Evolutionary conservation across 2,888 invertebrate species (phyloP), one percentile per base, ranked within the genome.

Genomic region (Resseliella maxima): DNA sequence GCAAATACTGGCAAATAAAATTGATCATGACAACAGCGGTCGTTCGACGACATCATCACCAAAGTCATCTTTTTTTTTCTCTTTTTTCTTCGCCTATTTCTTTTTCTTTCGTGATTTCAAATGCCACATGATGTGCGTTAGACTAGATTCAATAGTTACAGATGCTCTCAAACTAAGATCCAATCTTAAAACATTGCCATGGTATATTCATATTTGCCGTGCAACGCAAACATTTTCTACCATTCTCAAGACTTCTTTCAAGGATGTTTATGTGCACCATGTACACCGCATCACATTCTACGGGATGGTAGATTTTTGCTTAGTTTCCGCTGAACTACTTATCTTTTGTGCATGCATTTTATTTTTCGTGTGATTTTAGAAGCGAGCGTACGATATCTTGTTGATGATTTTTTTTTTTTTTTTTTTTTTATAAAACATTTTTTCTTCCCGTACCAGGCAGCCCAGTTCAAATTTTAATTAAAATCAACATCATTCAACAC

Each of bases 301-400:
- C 24, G n/a, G n/a, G n/a, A n/a, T n/a, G n/a, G 59, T 24, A 27
- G 31, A 31, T 72, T 72, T 72, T 15, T 31, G 59, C 59, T 59
- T 59, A 59, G 59, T 59, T 59, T n/a, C 8, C 46, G 27, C 31
- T 72, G 72, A 72, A 72, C 72, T 72, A 72, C 72, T 72, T 72
- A 72, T 72, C 72, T 72, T 72, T 35, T 18, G 31, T 59, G 24
- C 59, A 72, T 72, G 72, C 72, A 72, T 72, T 72, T 12, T 31
- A 31, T 72, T 50, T 72, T 72, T 12, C 72, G 12, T 59, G 12
- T n/a, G 24, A 3, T 24, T 12, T 3, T 24, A 59, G 21, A 50
- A 41, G 41, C 12, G 50, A 12, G 50, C 21, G 15, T 50, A 2
- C 12, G 50, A 18, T 50, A 18, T 18, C 15, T 10, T 50, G 21